These are phyloP conservation scores for Tigriopus californicus DNA, from an alignment of 2,888 invertebrate genomes.

Conservation along the genomic window DNA sequence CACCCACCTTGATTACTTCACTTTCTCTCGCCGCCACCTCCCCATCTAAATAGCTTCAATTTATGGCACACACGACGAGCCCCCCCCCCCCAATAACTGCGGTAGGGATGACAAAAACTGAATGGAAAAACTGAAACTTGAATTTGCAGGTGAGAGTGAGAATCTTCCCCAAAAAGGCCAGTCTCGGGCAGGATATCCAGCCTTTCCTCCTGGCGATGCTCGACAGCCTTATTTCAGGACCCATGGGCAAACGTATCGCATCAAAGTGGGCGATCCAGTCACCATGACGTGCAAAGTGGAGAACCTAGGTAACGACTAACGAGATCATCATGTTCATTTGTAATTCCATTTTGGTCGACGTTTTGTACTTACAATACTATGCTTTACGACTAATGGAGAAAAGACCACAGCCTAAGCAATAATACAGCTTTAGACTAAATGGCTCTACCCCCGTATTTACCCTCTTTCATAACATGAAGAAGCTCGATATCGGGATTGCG, in stretches of 20 bases:
- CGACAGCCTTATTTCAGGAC: slow-evolving; percentile 46
- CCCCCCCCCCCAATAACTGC: too few relatives aligned
- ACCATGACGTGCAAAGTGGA: slow-evolving; percentile 59
- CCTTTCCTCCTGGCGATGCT: not conserved
- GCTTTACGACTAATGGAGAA: not conserved
- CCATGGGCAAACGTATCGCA: slow-evolving; percentile 52
- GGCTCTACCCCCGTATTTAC: too few relatives aligned
- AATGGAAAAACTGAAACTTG: not conserved
- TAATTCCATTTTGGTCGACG: not conserved
- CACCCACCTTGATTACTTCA: too few relatives aligned
- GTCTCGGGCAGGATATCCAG: not conserved
- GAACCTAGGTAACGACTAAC: slow-evolving; percentile 44
- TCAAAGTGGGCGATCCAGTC: slow-evolving; percentile 55
- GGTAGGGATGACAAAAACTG: too few relatives aligned
- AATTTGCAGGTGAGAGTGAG: slow-evolving; percentile 12
- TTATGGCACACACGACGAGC: too few relatives aligned
- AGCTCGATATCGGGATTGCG: too few relatives aligned
- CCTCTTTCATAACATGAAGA: too few relatives aligned
- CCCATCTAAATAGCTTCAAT: too few relatives aligned
- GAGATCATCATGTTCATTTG: not conserved
- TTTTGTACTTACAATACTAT: too few relatives aligned
- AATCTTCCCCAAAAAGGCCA: not conserved
- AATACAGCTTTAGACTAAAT: too few relatives aligned
- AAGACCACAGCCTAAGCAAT: too few relatives aligned
- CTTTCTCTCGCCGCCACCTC: too few relatives aligned